Percentiles rank a stretch among this genome's conserved stretches.
Conservation (phyloP, 2,888 invertebrate genomes). For the Cerastis leucographa region DNA sequence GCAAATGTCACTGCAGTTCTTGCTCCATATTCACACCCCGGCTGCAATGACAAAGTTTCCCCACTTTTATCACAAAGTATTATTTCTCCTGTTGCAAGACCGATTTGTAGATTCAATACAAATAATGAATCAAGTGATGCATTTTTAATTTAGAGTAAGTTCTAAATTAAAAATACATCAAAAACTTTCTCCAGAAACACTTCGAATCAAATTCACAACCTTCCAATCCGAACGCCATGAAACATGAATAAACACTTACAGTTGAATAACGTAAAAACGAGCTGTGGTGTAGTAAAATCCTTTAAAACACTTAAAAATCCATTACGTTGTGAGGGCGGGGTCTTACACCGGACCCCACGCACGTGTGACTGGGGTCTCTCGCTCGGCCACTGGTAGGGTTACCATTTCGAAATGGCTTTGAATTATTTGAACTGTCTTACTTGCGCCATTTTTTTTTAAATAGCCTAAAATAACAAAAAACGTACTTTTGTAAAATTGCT, state of each 20-base stretch:
- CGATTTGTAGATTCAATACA: not conserved
- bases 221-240: slow-evolving; percentile 17
- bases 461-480: not conserved
- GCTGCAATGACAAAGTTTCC: not conserved
- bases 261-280: slow-evolving; percentile 46
- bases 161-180: not conserved
- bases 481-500: not conserved
- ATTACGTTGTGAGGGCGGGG: slow-evolving; percentile 53
- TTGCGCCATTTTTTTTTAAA: not conserved
- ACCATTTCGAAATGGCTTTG: not conserved
- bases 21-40: not conserved
- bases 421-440: not conserved
- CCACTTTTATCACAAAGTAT: not conserved
- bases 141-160: too few relatives aligned
- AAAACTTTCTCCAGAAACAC: not conserved
- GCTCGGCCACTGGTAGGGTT: slow-evolving; percentile 6
- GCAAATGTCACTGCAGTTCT: too few relatives aligned
- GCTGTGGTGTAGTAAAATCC: slow-evolving; percentile 52
- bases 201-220: not conserved
- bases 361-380: slow-evolving; percentile 46
- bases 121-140: too few relatives aligned
- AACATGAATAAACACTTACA: slow-evolving; percentile 56
- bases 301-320: slow-evolving; percentile 67
- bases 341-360: slow-evolving; percentile 49
- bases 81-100: too few relatives aligned